Evolutionary conservation across 2,888 invertebrate genomes (phyloP).

Genomic region (Lucinisca nassula): DNA sequence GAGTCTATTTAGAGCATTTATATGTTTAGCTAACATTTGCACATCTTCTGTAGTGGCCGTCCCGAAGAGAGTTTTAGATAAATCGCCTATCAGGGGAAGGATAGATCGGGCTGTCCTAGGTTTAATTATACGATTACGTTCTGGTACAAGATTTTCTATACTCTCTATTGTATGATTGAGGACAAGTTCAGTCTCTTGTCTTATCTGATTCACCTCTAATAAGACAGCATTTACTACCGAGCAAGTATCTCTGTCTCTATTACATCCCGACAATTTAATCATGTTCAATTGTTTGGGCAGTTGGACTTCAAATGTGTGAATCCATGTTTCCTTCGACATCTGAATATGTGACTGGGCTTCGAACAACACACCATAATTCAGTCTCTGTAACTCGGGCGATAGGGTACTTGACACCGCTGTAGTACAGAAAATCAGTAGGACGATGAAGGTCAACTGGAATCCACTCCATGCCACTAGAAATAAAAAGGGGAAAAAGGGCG

Average conservation of each 20-base stretch:
- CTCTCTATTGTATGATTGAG: conserved; percentile 4
- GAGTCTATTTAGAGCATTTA: conserved; percentile 35
- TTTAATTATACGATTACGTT: background rate
- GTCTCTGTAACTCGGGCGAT: too few relatives aligned
- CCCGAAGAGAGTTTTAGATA: conserved; percentile 35
- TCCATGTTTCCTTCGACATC: conserved; percentile 15
- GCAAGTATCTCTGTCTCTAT: background rate
- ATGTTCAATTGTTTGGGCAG: conserved; percentile 14
- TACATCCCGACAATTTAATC: conserved; percentile 1
- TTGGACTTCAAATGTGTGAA: conserved; percentile 33
- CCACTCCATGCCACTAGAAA: background rate
- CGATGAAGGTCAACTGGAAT: background rate
- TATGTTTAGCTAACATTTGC: conserved; percentile 34
- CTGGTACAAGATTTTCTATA: background rate
- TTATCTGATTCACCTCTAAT: conserved; percentile 18
- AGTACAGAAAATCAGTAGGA: conserved; percentile 44
- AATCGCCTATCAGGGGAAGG: conserved; percentile 36
- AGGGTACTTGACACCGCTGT: conserved; percentile 45
- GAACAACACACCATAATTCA: too few relatives aligned
- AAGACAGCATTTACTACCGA: conserved; percentile 6
- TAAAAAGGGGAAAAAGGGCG: background rate
- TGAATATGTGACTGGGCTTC: conserved; percentile 5
- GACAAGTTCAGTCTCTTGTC: conserved; percentile 3
- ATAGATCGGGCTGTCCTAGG: conserved; percentile 21
- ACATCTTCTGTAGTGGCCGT: conserved; percentile 47